Percentiles rank a stretch among this genome's conserved stretches.
Conservation (phyloP, 2,888 invertebrate species). For the Hypselothyrea guttata region DNA sequence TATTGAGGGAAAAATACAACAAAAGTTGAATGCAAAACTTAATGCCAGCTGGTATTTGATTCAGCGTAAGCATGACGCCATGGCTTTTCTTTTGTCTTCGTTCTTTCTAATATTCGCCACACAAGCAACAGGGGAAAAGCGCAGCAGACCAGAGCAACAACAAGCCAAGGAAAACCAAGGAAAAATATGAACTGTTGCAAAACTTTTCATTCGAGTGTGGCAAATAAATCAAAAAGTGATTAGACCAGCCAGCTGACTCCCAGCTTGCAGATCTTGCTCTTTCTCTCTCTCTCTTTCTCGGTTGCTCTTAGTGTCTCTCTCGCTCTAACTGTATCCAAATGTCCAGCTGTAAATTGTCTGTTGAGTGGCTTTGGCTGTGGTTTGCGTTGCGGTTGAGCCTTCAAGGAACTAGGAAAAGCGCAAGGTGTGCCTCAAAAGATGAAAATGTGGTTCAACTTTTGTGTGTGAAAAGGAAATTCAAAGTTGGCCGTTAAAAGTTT, state of each 20-base stretch:
- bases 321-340: constrained; percentile 37
- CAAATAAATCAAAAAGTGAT: constrained; percentile 75
- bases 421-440: constrained; percentile 52
- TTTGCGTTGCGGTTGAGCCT: constrained; percentile 7
- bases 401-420: constrained; percentile 30
- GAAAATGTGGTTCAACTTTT: constrained; percentile 60
- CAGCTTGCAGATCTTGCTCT: neutral
- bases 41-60: constrained; percentile 10
- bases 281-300: neutral
- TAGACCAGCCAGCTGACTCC: constrained; percentile 43
- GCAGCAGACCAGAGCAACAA: constrained; percentile 8
- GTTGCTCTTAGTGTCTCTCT: neutral
- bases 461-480: constrained; percentile 54
- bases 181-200: constrained; percentile 59
- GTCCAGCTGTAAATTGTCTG: constrained; percentile 71
- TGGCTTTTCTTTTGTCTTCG: neutral
- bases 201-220: constrained; percentile 48
- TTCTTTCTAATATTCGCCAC: constrained; percentile 5
- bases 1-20: constrained; percentile 5
- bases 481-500: constrained; percentile 74
- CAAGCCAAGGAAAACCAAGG: constrained; percentile 30
- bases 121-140: constrained; percentile 45
- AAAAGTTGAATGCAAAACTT: constrained; percentile 13
- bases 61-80: constrained; percentile 1
- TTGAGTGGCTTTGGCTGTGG: constrained; percentile 59